Percentiles rank a stretch among this genome's conserved stretches.
Evolutionary conservation across 2,113 vertebrate species (phyloP).

Genomic region (Scomber colias): DNA sequence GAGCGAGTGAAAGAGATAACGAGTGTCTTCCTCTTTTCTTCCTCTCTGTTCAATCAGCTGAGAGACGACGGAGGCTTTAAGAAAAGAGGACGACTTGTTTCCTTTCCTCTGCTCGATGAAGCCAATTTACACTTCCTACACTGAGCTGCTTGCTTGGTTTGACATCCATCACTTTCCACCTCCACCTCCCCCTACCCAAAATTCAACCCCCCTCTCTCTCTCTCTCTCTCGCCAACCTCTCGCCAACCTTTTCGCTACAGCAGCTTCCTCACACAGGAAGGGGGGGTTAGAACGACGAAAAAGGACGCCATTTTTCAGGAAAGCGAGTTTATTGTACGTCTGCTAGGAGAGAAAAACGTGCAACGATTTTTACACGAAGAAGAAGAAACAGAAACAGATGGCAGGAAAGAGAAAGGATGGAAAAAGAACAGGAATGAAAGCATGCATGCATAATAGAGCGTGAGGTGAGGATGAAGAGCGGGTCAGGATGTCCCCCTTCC

Average conservation of each 20-base stretch:
- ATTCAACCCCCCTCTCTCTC: neutral
- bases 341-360: neutral
- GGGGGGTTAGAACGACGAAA: constrained; percentile 55
- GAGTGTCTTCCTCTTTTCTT: neutral
- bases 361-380: neutral
- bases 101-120: constrained; percentile 17
- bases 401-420: neutral
- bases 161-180: constrained; percentile 23
- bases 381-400: constrained; percentile 27
- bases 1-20: neutral
- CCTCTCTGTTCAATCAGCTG: neutral
- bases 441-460: constrained; percentile 54
- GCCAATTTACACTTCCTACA: constrained; percentile 13
- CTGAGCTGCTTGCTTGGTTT: neutral
- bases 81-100: neutral
- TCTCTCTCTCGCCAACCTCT: neutral
- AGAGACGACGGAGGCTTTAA: neutral
- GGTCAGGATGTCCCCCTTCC: constrained; percentile 37
- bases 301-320: constrained; percentile 1
- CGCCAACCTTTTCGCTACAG: no score
- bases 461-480: constrained; percentile 67
- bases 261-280: neutral
- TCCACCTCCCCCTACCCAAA: neutral
- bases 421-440: constrained; percentile 34
- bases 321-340: neutral